phyloP scores from a whole-genome alignment of 2,888 invertebrate species.

The Hylaea fasciaria region DNA sequence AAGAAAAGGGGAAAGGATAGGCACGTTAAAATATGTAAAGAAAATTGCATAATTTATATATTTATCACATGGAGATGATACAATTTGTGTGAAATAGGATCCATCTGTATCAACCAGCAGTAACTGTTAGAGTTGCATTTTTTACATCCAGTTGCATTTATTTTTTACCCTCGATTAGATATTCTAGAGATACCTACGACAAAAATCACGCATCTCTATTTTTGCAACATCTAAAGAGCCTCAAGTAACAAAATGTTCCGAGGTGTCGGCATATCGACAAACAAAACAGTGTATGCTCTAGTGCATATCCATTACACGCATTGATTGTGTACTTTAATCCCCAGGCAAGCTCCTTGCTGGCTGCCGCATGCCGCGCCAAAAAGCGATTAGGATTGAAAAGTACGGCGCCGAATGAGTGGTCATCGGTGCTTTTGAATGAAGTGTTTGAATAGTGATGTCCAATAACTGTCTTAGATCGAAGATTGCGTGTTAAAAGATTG shows the following conservation, averaged over 20 bases:
- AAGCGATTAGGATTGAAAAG: constrained; percentile 26
- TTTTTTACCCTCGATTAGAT: no score
- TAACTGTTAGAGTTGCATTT: no score
- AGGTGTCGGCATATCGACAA: constrained; percentile 70
- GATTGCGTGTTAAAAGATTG: not conserved
- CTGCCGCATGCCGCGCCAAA: not conserved
- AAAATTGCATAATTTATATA: no score
- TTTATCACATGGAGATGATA: no score
- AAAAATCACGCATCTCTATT: no score
- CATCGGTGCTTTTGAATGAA: constrained; percentile 51
- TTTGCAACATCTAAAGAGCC: no score
- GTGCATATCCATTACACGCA: constrained; percentile 80
- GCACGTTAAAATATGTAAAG: no score
- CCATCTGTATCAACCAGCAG: no score
- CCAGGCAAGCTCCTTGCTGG: not conserved
- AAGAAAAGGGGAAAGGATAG: no score
- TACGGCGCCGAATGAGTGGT: not conserved
- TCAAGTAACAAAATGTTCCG: constrained; percentile 26
- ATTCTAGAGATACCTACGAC: no score
- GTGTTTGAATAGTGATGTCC: constrained; percentile 22
- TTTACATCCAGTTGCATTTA: no score
- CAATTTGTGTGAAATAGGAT: no score
- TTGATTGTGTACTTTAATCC: not conserved
- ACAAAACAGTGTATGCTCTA: constrained; percentile 75
- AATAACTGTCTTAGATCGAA: not conserved